These are phyloP conservation scores for Sitta europaea DNA, from an alignment of 2,113 vertebrate species.

Conservation along the genomic window DNA sequence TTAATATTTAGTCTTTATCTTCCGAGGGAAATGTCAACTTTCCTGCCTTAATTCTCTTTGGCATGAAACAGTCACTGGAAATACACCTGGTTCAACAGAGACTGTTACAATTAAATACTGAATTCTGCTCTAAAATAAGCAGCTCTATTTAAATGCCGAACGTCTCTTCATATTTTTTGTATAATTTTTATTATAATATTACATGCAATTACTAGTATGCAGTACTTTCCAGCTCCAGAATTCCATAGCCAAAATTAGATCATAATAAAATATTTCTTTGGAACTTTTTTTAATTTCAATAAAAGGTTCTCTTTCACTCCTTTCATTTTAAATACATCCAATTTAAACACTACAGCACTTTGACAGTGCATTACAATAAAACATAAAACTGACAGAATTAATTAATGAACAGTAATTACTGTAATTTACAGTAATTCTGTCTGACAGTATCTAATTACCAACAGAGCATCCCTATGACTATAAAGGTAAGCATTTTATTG, in stretches of 20 bases:
- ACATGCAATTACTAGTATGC: conserved; percentile 21
- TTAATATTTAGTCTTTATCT: neutral
- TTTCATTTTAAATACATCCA: conserved; percentile 56
- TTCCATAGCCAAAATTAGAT: conserved; percentile 45
- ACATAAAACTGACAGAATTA: conserved; percentile 58
- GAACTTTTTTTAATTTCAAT: conserved; percentile 62
- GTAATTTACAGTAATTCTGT: conserved; percentile 62
- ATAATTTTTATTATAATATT: conserved; percentile 40
- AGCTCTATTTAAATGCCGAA: conserved; percentile 3
- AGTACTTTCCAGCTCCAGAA: conserved; percentile 9
- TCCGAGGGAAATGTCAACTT: neutral
- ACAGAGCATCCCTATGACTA: conserved; percentile 21
- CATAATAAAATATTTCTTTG: conserved; percentile 48
- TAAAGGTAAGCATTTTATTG: conserved; percentile 56
- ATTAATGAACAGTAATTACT: conserved; percentile 65
- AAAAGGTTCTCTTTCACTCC: conserved; percentile 60
- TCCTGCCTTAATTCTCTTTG: conserved; percentile 44
- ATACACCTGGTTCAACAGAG: conserved; percentile 35
- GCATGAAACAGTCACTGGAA: conserved; percentile 9
- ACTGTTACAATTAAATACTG: conserved; percentile 34
- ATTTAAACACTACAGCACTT: conserved; percentile 46
- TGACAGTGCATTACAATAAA: conserved; percentile 60
- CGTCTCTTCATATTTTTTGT: conserved; percentile 30
- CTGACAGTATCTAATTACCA: conserved; percentile 62
- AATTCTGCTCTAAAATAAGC: conserved; percentile 34